These are phyloP conservation scores for Ptychochromis oligacanthus DNA, from an alignment of 2,113 vertebrate genomes.

Conservation along the genomic window DNA sequence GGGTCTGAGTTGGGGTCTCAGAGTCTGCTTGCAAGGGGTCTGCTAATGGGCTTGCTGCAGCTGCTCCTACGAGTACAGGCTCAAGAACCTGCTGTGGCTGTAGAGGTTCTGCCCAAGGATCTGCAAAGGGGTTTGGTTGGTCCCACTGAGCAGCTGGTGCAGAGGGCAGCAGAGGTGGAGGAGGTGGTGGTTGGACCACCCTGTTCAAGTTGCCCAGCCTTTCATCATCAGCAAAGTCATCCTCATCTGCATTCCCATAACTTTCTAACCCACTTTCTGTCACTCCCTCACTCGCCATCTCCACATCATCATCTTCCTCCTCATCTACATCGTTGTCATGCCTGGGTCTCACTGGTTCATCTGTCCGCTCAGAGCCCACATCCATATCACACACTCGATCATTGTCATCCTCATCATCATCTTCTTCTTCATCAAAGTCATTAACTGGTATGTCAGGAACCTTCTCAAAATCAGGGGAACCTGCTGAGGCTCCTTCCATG, in stretches of 20 bases:
- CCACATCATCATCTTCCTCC: conserved; percentile 81
- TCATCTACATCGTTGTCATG: conserved; percentile 72
- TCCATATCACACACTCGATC: conserved; percentile 83
- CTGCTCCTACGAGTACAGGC: conserved; percentile 11
- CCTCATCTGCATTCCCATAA: conserved; percentile 82
- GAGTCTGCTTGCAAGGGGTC: conserved; percentile 61
- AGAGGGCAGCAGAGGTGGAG: conserved; percentile 60
- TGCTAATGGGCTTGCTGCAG: conserved; percentile 47
- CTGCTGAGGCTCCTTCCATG: conserved; percentile 78
- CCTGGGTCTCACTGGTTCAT: conserved; percentile 62
- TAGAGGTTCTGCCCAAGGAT: conserved; percentile 74
- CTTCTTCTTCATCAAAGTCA: conserved; percentile 74
- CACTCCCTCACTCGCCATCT: conserved; percentile 83
- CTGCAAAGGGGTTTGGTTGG: conserved; percentile 64
- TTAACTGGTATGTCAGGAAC: conserved; percentile 78
- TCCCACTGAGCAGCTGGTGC: conserved; percentile 72
- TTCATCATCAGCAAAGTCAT: conserved; percentile 81
- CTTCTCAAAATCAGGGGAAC: conserved; percentile 80
- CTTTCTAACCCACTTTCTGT: conserved; percentile 83
- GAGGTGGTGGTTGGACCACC: conserved; percentile 47
- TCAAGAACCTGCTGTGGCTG: conserved; percentile 39
- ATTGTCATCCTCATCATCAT: conserved; percentile 66
- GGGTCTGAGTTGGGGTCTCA: conserved; percentile 57
- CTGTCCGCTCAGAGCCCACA: conserved; percentile 77
- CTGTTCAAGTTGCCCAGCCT: conserved; percentile 80